These are phyloP conservation scores for Myiozetetes cayanensis DNA, from an alignment of 2,113 vertebrate species.

Conservation along the genomic window DNA sequence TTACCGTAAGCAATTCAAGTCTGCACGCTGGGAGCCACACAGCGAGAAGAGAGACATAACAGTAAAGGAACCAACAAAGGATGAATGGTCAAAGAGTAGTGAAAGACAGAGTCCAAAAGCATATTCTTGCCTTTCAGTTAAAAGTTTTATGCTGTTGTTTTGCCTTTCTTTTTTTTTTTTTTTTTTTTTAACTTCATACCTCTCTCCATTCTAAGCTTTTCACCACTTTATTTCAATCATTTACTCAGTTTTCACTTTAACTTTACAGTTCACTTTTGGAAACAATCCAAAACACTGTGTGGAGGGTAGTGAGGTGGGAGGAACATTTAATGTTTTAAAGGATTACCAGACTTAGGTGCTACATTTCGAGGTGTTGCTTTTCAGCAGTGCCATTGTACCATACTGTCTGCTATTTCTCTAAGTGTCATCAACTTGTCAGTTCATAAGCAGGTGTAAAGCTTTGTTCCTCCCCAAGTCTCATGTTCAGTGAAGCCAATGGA, in stretches of 20 bases:
- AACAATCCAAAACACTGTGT: slow-evolving; percentile 23
- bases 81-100: not conserved
- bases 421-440: slow-evolving; percentile 58
- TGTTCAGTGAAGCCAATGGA: slow-evolving; percentile 13
- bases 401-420: slow-evolving; percentile 26
- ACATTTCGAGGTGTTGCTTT: slow-evolving; percentile 45
- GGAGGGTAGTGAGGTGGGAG: not conserved
- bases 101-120: slow-evolving; percentile 1
- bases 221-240: slow-evolving; percentile 49
- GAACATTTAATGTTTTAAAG: slow-evolving; percentile 43
- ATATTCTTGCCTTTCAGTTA: not conserved
- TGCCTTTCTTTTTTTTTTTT: too few relatives aligned
- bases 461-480: not conserved
- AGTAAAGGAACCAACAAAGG: not conserved
- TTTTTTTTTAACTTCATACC: not conserved
- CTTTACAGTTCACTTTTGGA: not conserved
- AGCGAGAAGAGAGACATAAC: not conserved
- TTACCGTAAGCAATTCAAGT: not conserved
- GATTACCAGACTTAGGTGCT: slow-evolving; percentile 46
- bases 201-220: slow-evolving; percentile 11
- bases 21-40: not conserved
- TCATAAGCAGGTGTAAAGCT: slow-evolving; percentile 40
- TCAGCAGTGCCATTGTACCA: slow-evolving; percentile 55
- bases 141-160: not conserved
- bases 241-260: slow-evolving; percentile 46